Percentiles rank a stretch among this genome's conserved stretches.
Conservation (phyloP, 2,888 invertebrate species). For the Saturnia japonica region DNA sequence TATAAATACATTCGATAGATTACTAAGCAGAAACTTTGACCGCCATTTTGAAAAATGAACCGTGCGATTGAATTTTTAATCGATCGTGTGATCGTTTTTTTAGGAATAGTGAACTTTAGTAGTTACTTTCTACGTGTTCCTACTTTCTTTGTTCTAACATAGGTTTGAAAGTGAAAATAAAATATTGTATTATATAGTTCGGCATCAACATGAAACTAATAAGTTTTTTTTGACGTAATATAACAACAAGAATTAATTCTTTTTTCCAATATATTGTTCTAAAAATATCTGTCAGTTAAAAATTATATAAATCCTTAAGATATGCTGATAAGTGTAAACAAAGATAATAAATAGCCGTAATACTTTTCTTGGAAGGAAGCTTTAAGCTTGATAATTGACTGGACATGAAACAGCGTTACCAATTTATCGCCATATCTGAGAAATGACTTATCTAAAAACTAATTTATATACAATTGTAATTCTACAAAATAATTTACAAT, state of each 20-base stretch:
- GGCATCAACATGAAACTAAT: neutral
- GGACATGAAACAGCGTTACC: slow-evolving; percentile 37
- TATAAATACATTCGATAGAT: neutral
- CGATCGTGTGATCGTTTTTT: neutral
- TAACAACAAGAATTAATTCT: neutral
- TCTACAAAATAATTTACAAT: slow-evolving; percentile 32
- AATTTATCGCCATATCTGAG: slow-evolving; percentile 41
- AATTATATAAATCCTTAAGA: neutral
- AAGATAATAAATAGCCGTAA: slow-evolving; percentile 30
- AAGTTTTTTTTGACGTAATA: neutral
- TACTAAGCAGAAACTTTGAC: neutral
- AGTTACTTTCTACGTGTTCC: neutral
- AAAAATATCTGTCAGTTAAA: neutral
- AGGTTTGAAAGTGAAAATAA: neutral
- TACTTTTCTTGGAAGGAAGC: slow-evolving; percentile 34
- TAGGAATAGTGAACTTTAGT: neutral
- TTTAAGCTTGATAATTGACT: slow-evolving; percentile 45
- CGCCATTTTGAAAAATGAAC: neutral
- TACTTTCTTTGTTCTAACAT: too few relatives aligned
- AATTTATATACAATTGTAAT: slow-evolving; percentile 41
- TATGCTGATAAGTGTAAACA: too few relatives aligned
- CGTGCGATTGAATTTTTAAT: neutral
- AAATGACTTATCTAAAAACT: slow-evolving; percentile 31
- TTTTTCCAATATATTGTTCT: neutral
- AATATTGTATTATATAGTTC: neutral